Conservation (phyloP, 2,113 vertebrate genomes). For the Strix uralensis region DNA sequence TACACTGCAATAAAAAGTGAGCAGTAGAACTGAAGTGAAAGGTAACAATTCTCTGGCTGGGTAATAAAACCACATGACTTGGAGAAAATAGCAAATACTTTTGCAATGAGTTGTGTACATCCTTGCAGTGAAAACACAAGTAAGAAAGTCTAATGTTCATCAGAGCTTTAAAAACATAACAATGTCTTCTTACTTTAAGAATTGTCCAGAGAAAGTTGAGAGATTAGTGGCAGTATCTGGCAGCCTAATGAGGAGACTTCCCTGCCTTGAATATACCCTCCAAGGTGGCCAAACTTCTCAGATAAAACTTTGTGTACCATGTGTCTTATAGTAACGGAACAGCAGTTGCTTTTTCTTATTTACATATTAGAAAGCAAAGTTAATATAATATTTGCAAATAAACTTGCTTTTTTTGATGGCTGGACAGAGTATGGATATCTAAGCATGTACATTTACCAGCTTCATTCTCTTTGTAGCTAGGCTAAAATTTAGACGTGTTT, state of each 20-base stretch:
- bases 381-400: background rate
- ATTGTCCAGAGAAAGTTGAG: background rate
- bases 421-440: background rate
- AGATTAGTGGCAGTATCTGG: background rate
- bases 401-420: background rate
- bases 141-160: background rate
- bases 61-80: background rate
- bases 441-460: background rate
- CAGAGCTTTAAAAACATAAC: background rate
- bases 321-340: background rate
- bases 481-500: background rate
- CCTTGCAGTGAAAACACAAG: background rate
- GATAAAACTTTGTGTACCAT: background rate
- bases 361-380: background rate
- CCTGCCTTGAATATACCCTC: background rate
- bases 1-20: background rate
- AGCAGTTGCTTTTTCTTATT: background rate
- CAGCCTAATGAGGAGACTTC: background rate
- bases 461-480: background rate
- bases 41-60: conserved; percentile 9
- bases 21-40: conserved; percentile 3
- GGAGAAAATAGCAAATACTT: background rate
- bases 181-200: background rate
- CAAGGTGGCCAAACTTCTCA: background rate
- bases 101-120: background rate